Base-by-base conservation (phyloP, 2,113 vertebrate species). In the Myrmecophaga tridactyla region DNA sequence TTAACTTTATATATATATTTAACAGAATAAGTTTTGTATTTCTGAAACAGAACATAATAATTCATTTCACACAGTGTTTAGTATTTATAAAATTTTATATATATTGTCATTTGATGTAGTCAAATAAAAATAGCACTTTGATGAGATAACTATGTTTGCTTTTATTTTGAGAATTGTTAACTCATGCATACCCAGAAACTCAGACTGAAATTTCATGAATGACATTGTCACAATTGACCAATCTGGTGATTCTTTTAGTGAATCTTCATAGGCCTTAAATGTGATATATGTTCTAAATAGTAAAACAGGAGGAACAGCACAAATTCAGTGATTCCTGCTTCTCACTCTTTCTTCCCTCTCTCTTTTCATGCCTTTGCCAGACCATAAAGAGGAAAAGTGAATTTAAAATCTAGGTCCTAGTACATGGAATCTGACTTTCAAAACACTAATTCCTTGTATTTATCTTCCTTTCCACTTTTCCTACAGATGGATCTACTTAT, bases 351-450 rank as follows among this genome's bases (percentile, higher is more conserved):
- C 6, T 12, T 3, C 29, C 27, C 0, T 76, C 3, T 70, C 36
- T 14, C 23, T 34, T 12, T 13, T 60, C 36, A 27, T 0, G 2
- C 29, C 2, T 4, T n/a, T n/a, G n/a, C n/a, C n/a, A n/a, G n/a
- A n/a, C n/a, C n/a, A n/a, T n/a, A n/a, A n/a, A n/a, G n/a, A 46
- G 4, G 36, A 56, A 90, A 73, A 21, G 10, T 9, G 6, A 3
- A 21, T 69, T 76, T 82, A 10, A n/a, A 23, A 31, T 6, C 39
- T 60, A n/a, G n/a, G n/a, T n/a, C n/a, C n/a, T n/a, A n/a, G n/a
- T 13, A 75, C 3, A 58, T 69, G 31, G 53, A 56, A 31, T 7
- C 3, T 41, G 60, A 34, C 25, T 41, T 39, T 83, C 14, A 62
- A 51, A 15, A 7, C 25, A 11, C 56, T 20, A 10, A 39, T 1